Conservation (phyloP, 2,888 invertebrate species). For the Yponomeuta plumbellus region DNA sequence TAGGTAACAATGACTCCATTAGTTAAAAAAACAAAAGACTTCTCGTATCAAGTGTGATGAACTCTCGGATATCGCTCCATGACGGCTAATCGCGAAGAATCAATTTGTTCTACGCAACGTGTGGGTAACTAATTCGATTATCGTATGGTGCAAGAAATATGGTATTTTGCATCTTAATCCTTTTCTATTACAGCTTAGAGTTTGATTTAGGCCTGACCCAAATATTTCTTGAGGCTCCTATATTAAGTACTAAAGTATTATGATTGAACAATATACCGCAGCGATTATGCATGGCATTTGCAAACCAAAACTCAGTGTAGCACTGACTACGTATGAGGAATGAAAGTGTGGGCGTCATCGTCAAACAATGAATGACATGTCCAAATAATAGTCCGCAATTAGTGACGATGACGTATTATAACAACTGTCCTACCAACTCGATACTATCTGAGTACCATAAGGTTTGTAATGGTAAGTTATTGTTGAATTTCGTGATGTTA, state of each 20-base stretch:
- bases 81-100: slow-evolving; percentile 31
- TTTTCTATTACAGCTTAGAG: not conserved
- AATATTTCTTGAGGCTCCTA: too few relatives aligned
- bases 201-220: not conserved
- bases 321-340: not conserved
- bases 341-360: slow-evolving; percentile 21
- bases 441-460: slow-evolving; percentile 4
- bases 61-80: slow-evolving; percentile 27
- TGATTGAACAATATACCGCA: not conserved
- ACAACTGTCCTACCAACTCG: slow-evolving; percentile 34
- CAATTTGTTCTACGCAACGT: slow-evolving; percentile 59
- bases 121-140: slow-evolving; percentile 48
- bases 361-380: not conserved
- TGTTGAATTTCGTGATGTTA: slow-evolving; percentile 16
- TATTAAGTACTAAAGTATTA: too few relatives aligned
- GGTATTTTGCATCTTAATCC: not conserved
- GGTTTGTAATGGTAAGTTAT: not conserved
- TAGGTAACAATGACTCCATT: slow-evolving; percentile 1
- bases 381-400: slow-evolving; percentile 37
- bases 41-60: slow-evolving; percentile 31
- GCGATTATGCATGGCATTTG: slow-evolving; percentile 3
- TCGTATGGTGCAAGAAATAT: slow-evolving; percentile 10
- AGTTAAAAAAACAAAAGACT: slow-evolving; percentile 14
- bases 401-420: slow-evolving; percentile 37
- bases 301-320: not conserved